Percentiles rank a stretch among this genome's conserved stretches.
Evolutionary conservation across 2,888 invertebrate genomes (phyloP).

Genomic region (Eupeodes latifasciatus): DNA sequence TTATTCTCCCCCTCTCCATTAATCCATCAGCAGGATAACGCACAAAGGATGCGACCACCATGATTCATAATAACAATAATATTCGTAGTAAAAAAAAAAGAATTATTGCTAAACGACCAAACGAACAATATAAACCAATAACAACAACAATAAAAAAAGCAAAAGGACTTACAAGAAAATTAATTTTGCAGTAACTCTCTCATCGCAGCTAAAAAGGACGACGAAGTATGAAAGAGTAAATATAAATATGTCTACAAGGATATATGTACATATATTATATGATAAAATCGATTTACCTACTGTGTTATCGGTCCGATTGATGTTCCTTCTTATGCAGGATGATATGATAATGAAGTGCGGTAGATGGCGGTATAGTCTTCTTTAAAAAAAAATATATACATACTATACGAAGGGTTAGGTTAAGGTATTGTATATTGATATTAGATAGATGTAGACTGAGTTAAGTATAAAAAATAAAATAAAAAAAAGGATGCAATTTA

Average conservation of each 20-base stretch:
- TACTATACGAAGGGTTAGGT: background rate
- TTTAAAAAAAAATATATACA: background rate
- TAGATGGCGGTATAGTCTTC: constrained; percentile 16
- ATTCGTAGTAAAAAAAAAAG: constrained; percentile 44
- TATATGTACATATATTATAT: background rate
- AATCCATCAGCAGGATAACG: constrained; percentile 50
- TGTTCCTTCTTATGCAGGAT: constrained; percentile 60
- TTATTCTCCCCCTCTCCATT: constrained; percentile 30
- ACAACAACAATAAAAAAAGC: background rate
- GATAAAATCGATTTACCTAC: constrained; percentile 71
- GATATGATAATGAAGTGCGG: constrained; percentile 71
- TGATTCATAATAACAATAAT: constrained; percentile 68
- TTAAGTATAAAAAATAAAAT: no score
- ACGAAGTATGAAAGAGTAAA: background rate
- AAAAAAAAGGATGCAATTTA: constrained; percentile 71
- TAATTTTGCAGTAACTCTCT: constrained; percentile 58
- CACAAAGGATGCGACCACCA: constrained; percentile 66
- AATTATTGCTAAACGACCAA: constrained; percentile 20
- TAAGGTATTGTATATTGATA: constrained; percentile 16
- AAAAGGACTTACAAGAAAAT: constrained; percentile 68
- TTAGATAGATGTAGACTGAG: no score
- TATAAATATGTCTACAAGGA: background rate
- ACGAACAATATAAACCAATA: background rate
- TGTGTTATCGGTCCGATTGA: constrained; percentile 74
- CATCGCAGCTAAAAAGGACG: background rate